Base-by-base conservation (phyloP, 2,113 vertebrate species). In the Merops nubicus region DNA sequence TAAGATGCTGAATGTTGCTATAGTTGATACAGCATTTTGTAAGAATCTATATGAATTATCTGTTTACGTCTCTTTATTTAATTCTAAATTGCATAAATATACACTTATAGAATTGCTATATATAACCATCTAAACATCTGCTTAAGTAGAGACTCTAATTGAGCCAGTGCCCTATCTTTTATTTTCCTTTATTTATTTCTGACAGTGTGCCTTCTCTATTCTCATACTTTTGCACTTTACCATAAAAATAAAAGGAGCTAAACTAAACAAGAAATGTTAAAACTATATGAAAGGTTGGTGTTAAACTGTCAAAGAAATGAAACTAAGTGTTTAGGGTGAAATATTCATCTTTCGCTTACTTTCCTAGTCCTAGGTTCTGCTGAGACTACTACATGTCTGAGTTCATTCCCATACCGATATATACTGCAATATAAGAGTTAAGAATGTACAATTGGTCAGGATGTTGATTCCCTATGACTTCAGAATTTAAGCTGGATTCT, bases 181-280 rank as follows among this genome's bases (percentile, higher is more conserved):
- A 23, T 94, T 88, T 92, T 90, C n/a, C 17, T 75, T 89, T 47
- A 88, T 81, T 91, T 91, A 80, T 64, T 70, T 88, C 59, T 12
- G 62, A n/a, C 1, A 4, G 23, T 0, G 0, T 65, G 23, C 50
- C 73, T 78, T 88, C 64, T 74, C 50, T 43, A 36, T 59, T 96
- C 54, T 92, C 3, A 3, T 69, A 77, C 18, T 54, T 89, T 56
- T 64, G 40, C 45, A 72, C 36, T 84, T 36, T 43, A 62, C 48
- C 21, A 67, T 53, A 50, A 88, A 86, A 93, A 81, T 47, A 86
- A 81, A 77, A 76, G 21, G 33, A 91, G 60, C 16, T 75, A 95
- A 96, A 87, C 43, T 33, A 75, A 38, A 60, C 12, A 85, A 74
- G 60, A 89, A 88, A 57, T 1, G 5, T 85, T 86, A 63, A 88